Conservation (phyloP, 2,113 vertebrate genomes). For the Bubo blakistoni region DNA sequence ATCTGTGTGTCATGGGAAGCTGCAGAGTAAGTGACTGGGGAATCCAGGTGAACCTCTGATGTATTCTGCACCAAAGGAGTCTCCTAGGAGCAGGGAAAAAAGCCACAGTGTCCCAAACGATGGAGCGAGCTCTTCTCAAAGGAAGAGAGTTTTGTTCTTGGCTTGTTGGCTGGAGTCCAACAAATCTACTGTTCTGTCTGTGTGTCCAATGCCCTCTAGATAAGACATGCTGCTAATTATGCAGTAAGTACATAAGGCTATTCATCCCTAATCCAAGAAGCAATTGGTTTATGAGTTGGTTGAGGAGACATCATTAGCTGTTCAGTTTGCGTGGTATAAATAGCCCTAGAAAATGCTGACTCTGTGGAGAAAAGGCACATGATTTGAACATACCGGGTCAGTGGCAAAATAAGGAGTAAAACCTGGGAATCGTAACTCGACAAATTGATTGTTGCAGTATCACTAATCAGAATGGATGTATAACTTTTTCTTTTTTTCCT, state of each 20-base stretch:
- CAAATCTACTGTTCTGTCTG: neutral
- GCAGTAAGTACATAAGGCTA: neutral
- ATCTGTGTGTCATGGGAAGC: slow-evolving; percentile 80
- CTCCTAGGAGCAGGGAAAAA: neutral
- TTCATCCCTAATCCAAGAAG: neutral
- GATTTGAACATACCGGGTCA: neutral
- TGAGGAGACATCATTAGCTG: neutral
- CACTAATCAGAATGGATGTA: neutral
- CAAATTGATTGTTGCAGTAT: neutral
- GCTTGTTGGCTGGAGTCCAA: neutral
- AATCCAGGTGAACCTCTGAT: neutral
- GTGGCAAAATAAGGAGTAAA: neutral
- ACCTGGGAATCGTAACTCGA: rapidly evolving
- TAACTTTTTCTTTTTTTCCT: neutral
- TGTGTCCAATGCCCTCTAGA: neutral
- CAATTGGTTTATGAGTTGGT: neutral
- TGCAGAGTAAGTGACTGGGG: slow-evolving; percentile 80
- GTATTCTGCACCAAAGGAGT: neutral
- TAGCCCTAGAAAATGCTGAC: neutral
- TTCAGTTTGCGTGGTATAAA: neutral
- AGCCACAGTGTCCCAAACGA: neutral
- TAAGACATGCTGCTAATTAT: slow-evolving; percentile 1
- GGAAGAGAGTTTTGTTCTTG: neutral
- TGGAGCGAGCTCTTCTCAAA: neutral
- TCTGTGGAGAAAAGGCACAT: neutral